Conservation (phyloP, 2,888 invertebrate species). For the Thereva unica region DNA sequence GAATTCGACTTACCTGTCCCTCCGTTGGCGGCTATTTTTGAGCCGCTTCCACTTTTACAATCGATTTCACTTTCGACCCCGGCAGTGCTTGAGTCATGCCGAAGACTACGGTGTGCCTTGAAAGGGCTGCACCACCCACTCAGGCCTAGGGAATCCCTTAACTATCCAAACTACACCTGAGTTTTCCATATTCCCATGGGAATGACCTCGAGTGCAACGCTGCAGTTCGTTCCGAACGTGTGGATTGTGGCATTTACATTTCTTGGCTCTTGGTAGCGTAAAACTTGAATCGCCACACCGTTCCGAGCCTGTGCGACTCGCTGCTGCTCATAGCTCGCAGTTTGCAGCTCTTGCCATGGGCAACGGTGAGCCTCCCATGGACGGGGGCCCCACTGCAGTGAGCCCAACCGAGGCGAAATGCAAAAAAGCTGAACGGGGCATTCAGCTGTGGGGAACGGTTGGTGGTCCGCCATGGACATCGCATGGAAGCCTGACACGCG, state of each 20-base stretch:
- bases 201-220: constrained; percentile 30
- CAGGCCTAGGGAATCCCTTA: too few species aligned
- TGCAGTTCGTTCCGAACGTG: neutral
- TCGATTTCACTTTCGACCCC: constrained; percentile 31
- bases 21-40: too few species aligned
- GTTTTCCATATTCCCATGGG: constrained; percentile 30
- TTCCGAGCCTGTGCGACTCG: too few species aligned
- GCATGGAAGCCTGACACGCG: constrained; percentile 28
- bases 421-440: constrained; percentile 33
- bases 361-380: neutral
- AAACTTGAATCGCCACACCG: neutral
- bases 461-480: constrained; percentile 31
- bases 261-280: constrained; percentile 12
- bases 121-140: too few species aligned
- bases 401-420: constrained; percentile 10
- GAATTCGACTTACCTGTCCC: too few species aligned
- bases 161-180: constrained; percentile 16
- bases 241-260: neutral
- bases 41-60: constrained; percentile 12
- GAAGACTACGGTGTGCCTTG: neutral
- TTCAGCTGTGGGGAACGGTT: constrained; percentile 15
- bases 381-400: neutral
- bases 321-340: too few species aligned
- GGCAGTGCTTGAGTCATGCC: constrained; percentile 6
- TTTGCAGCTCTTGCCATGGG: neutral